A percentile compares a stretch with the other conserved stretches of the same genome.
Evolutionary conservation across 2,888 invertebrate genomes (phyloP).

Genomic region (Trachelus troglodyta): DNA sequence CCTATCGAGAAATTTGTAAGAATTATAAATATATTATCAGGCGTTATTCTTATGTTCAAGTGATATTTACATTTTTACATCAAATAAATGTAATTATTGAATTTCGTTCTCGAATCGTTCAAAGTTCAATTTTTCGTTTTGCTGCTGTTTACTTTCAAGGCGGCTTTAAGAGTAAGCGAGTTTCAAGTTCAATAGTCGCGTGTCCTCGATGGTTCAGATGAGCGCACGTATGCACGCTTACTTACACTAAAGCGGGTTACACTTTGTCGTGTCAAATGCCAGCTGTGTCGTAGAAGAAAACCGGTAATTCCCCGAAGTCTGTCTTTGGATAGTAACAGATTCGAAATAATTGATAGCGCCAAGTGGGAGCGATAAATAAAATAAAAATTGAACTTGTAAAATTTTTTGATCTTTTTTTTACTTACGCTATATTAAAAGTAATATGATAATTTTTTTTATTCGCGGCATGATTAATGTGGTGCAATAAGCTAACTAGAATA

Average conservation of each 20-base stretch:
- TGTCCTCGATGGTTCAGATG: background rate
- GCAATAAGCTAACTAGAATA: background rate
- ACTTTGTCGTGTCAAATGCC: background rate
- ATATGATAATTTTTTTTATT: background rate
- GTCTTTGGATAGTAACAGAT: background rate
- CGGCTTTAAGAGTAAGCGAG: background rate
- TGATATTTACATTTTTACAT: background rate
- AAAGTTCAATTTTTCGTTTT: background rate
- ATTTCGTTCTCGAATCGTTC: background rate
- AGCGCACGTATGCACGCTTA: background rate
- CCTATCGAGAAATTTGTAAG: background rate
- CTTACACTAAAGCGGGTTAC: background rate
- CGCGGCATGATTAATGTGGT: background rate
- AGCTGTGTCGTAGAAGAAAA: background rate
- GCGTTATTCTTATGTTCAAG: background rate
- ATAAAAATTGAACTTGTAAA: background rate
- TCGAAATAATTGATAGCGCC: background rate
- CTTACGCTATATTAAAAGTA: background rate
- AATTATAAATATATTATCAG: background rate
- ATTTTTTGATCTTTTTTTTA: background rate
- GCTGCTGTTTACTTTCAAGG: background rate
- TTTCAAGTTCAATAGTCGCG: background rate
- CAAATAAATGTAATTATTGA: background rate
- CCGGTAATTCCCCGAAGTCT: background rate
- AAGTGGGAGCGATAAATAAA: background rate